phyloP scores from a whole-genome alignment of 2,113 vertebrate species.

The Bufo bufo region DNA sequence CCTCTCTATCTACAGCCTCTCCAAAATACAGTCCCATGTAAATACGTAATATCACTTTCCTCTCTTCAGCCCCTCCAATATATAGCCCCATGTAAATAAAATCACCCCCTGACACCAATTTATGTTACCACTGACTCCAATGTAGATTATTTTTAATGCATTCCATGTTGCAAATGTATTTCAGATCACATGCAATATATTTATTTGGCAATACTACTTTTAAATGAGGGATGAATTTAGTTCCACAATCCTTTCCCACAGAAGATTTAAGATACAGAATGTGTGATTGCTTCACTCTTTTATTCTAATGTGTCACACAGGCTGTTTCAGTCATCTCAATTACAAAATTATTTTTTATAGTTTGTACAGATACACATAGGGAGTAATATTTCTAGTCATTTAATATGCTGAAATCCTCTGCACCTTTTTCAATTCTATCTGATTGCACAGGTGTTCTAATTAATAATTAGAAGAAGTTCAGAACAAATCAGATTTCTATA shows the following conservation, averaged over 20 bases:
- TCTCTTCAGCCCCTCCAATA: no score
- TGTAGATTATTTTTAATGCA: no score
- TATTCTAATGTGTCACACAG: background rate
- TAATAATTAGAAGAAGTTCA: background rate
- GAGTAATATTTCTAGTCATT: background rate
- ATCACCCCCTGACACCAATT: no score
- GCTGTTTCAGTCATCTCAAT: background rate
- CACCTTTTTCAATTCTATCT: background rate
- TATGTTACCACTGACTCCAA: no score
- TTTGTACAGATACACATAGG: background rate
- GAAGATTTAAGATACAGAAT: background rate
- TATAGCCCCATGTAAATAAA: no score
- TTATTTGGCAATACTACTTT: no score
- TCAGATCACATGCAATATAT: no score
- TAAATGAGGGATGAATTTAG: background rate
- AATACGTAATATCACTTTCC: no score
- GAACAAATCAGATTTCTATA: conserved; percentile 11
- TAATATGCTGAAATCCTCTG: conserved; percentile 17
- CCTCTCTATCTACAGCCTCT: no score
- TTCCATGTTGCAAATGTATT: no score
- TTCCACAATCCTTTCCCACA: background rate
- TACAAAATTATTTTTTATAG: background rate
- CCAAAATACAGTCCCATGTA: no score
- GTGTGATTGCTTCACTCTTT: background rate
- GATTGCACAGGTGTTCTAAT: conserved; percentile 14